phyloP scores from a whole-genome alignment of 2,113 vertebrate species.

The Rhinogobius similis region DNA sequence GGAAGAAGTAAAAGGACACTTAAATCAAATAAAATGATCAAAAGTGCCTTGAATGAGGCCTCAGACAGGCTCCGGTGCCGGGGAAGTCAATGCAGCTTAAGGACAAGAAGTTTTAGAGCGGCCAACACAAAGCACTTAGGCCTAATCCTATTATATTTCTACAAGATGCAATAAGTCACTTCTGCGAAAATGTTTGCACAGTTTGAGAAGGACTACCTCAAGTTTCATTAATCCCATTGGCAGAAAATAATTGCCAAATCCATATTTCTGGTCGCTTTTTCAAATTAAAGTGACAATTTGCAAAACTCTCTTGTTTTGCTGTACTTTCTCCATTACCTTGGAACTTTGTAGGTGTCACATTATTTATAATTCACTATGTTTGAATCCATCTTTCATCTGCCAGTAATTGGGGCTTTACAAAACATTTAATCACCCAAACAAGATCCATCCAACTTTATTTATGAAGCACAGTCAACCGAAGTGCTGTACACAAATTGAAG shows the following conservation, averaged over 20 bases:
- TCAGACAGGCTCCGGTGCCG: not conserved
- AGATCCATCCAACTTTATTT: too few species aligned
- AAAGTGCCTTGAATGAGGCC: not conserved
- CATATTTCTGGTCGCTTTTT: too few species aligned
- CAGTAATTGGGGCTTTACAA: too few species aligned
- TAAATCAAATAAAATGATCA: not conserved
- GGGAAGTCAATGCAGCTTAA: not conserved
- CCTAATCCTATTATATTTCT: constrained; percentile 3
- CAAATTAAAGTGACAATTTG: not conserved
- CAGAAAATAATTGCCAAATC: not conserved
- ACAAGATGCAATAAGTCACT: not conserved
- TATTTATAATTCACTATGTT: too few species aligned
- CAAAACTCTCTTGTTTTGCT: too few species aligned
- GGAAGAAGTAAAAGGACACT: not conserved
- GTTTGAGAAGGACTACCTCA: not conserved
- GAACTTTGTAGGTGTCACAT: too few species aligned
- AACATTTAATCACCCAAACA: too few species aligned
- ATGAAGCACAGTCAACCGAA: too few species aligned
- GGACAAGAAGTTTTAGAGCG: not conserved
- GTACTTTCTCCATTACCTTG: too few species aligned
- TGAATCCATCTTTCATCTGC: too few species aligned
- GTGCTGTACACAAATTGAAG: too few species aligned
- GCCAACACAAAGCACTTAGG: not conserved
- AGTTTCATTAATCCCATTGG: not conserved
- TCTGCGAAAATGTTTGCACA: not conserved